Evolutionary conservation across 2,797 vertebrate genomes (phyloP).

Genomic region (Sphenodon punctatus): DNA sequence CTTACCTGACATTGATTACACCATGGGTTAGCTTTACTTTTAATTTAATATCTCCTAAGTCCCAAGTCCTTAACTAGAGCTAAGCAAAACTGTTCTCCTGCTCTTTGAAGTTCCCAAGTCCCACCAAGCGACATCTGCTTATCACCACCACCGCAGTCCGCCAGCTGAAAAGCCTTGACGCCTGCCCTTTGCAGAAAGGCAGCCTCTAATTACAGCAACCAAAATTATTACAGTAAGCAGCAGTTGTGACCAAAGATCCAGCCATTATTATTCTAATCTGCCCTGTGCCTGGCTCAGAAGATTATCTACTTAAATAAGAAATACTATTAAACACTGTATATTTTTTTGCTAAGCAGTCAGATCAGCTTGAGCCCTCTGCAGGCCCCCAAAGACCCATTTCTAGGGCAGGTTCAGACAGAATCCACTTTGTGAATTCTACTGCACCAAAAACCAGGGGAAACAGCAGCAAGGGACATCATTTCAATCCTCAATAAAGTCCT

Average conservation of each 20-base stretch:
- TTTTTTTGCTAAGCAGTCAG: neutral
- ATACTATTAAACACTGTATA: neutral
- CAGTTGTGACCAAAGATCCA: neutral
- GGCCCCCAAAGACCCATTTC: neutral
- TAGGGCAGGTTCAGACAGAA: neutral
- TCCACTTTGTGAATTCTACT: neutral
- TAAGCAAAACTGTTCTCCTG: neutral
- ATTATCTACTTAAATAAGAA: neutral
- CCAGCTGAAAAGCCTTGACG: neutral
- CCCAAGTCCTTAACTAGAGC: neutral
- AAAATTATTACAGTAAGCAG: neutral
- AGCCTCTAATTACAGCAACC: neutral
- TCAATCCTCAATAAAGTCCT: neutral
- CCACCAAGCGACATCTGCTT: slow-evolving; percentile 21
- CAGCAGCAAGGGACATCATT: fast-evolving
- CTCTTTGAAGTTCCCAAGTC: neutral
- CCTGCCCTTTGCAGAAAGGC: slow-evolving; percentile 3
- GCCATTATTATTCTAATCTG: neutral
- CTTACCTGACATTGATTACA: neutral
- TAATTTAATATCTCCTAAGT: neutral
- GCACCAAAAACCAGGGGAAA: fast-evolving
- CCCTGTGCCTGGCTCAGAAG: neutral
- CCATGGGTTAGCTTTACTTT: neutral
- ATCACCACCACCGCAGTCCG: neutral
- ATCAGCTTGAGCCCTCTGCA: neutral